Conservation (phyloP, 23 tunicate genomes). For the Ascidia mentula region DNA sequence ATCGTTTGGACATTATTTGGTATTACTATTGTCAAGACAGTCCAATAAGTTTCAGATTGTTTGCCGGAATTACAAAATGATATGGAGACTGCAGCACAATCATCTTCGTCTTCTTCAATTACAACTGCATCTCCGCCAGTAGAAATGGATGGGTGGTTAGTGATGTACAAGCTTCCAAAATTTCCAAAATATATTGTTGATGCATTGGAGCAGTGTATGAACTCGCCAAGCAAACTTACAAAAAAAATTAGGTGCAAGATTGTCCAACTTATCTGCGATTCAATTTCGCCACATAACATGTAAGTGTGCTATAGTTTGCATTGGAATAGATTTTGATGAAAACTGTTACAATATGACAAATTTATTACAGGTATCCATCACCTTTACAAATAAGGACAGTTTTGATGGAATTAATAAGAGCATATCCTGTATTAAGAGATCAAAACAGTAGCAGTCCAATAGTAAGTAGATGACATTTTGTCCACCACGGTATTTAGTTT, state of each 20-base stretch:
- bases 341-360: not conserved
- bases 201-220: not conserved
- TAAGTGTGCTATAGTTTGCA: not conserved
- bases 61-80: not conserved
- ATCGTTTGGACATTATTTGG: not conserved
- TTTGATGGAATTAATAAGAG: not conserved
- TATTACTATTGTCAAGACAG: not conserved
- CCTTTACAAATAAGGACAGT: not conserved
- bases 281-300: slow-evolving; percentile 1
- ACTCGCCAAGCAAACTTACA: not conserved
- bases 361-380: not conserved
- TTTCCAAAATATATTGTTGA: slow-evolving; percentile 4
- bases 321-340: not conserved
- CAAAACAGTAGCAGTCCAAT: slow-evolving; percentile 9
- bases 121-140: not conserved
- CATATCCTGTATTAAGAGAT: not conserved
- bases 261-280: not conserved
- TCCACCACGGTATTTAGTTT: not conserved
- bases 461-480: not conserved
- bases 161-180: not conserved
- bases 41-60: not conserved
- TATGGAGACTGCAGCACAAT: not conserved
- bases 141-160: slow-evolving; percentile 1
- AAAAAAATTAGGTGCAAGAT: not conserved
- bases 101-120: not conserved